Evolutionary conservation across 2,113 vertebrate genomes (phyloP), one percentile per base, ranked within the genome.

Genomic region (Aspiorhynchus laticeps): DNA sequence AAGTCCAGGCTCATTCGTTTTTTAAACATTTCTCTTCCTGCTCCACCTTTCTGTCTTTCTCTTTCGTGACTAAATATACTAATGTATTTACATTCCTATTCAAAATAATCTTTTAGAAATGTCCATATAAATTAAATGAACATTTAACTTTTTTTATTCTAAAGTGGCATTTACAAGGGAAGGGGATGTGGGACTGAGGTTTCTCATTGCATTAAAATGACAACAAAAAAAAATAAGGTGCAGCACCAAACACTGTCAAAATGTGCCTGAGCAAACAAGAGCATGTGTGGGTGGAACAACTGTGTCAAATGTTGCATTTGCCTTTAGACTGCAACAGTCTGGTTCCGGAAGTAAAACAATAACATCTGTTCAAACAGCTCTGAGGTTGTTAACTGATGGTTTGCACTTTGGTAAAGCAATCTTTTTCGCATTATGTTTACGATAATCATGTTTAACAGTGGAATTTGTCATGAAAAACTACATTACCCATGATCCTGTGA

Each of bases 161-260:
- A 92, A 94, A 96, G 94, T 95, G 94, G 93, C 93, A 93, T 95
- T 93, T 93, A 92, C 93, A 93, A 92, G 93, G 91, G 91, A 90
- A 93, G 92, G 93, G 93, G 90, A 75, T 19, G 77, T 91, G 93
- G 94, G 94, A 94, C 90, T 95, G 94, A 95, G 95, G 95, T 95
- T 94, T 93, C 87, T 94, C 93, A 92, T 93, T 95, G 94, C 46
- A 36, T 79, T 78, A n/a, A 87, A 85, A 84, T 67, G 51, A 80
- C 15, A 71, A 82, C 8, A 41, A 80, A 86, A 69, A 48, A 38
- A 90, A 92, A 92, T 93, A 91, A 89, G 90, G 91, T 94, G 93
- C 93, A 95, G 94, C 95, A 95, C 93, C 93, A 78, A 93, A 93
- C 92, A 93, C 93, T 86, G 86, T 88, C 87, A 86, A 88, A 41